Base-by-base conservation (phyloP, 1,140 invertebrate species). In the Cydia amplana region DNA sequence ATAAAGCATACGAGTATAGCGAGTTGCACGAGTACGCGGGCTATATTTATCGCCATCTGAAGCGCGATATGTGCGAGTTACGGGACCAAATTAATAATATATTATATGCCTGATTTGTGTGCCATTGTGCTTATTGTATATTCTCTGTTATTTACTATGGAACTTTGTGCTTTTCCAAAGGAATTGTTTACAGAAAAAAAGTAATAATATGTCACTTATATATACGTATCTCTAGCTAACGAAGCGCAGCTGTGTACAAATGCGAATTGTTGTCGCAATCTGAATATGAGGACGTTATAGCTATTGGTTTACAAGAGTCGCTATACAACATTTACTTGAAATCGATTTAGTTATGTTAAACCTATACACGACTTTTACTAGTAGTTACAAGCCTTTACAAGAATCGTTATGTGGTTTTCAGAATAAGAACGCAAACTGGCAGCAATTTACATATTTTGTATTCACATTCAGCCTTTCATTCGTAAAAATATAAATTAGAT, bases 71-170 rank as follows among this genome's bases (percentile, higher is more conserved):
- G 65, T 76, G 76, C 76, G 75, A 75, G 77, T 73, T 79, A 73
- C 79, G 87, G 86, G 87, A 88, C 87, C 87, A 88, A 88, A 79
- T 79, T 78, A 79, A 78, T 81, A 78, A 72, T 78, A 72, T 75
- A 49, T 36, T 78, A 65, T 76, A 49, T 36, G 65, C 32, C 32
- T 18, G 28, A n/a, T 36, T 70, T 78, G 80, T 79, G 85, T 86
- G 85, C 83, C 85, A 85, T 86, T 78, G 32, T 40, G 32, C 65
- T 70, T 70, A 36, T 40, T 67, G 64, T 60, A 60, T 60, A 60
- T 60, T 60, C 20, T 23, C 7, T 60, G 18, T 51, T 51, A 23
- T 6, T 60, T 46, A 46, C 43, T 40, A 9, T 55, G 20, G 10
- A 60, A 12, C n/a, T 60, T 60, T 60, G 2, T n/a, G 16, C 12